Evolutionary conservation across 64 coral and sea anemone genomes (phyloP).

Genomic region (Cladopsammia gracilis): DNA sequence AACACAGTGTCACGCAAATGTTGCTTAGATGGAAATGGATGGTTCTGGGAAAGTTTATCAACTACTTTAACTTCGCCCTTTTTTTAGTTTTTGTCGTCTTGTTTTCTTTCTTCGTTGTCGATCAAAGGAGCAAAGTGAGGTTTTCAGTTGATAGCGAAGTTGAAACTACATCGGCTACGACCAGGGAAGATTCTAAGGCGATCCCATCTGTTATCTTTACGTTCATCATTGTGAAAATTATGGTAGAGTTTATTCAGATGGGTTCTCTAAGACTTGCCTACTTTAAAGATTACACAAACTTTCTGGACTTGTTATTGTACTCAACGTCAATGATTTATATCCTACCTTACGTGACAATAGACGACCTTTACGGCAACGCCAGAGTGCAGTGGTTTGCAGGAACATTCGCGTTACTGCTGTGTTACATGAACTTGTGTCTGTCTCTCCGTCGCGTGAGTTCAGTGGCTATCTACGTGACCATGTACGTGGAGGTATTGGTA

Average conservation of each 20-base stretch:
- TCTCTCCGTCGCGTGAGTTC: slow-evolving; percentile 66
- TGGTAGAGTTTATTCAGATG: slow-evolving; percentile 78
- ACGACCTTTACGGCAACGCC: slow-evolving; percentile 50
- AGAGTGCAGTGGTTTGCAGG: slow-evolving; percentile 68
- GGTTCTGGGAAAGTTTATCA: slow-evolving; percentile 66
- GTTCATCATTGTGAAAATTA: slow-evolving; percentile 1
- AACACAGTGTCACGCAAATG: slow-evolving; percentile 73
- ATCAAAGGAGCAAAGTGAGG: slow-evolving; percentile 62
- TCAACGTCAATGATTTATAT: slow-evolving; percentile 19
- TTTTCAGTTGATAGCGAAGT: slow-evolving; percentile 14
- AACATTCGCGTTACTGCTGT: slow-evolving; percentile 60
- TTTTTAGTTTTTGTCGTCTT: slow-evolving; percentile 72
- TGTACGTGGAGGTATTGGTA: slow-evolving; percentile 86
- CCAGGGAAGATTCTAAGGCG: neutral
- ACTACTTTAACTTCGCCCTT: slow-evolving; percentile 57
- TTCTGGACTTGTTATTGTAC: slow-evolving; percentile 58
- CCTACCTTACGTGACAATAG: slow-evolving; percentile 55
- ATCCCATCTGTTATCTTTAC: slow-evolving; percentile 37
- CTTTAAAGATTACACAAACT: slow-evolving; percentile 73
- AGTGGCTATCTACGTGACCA: slow-evolving; percentile 74
- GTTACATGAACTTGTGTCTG: slow-evolving; percentile 62
- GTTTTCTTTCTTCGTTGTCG: slow-evolving; percentile 78
- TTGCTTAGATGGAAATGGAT: slow-evolving; percentile 82
- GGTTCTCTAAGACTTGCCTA: slow-evolving; percentile 42
- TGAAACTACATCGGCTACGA: slow-evolving; percentile 34